Base-by-base conservation (phyloP, 1,140 invertebrate genomes). In the Neuroterus valhalla region DNA sequence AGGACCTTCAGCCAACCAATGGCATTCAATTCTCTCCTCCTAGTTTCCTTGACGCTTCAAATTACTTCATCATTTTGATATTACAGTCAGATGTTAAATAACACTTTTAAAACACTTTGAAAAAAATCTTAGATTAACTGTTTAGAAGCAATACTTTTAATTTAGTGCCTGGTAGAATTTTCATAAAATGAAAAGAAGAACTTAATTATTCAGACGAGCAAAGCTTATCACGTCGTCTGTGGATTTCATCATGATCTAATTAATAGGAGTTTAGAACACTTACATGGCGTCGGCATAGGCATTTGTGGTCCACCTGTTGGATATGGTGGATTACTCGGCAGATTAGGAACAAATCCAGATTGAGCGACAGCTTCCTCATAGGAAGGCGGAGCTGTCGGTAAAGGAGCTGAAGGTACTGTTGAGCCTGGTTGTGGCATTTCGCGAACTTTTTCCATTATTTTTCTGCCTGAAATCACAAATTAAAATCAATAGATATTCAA, bases 321-420 rank as follows among this genome's bases (percentile, higher is more conserved):
- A 75, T 87, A 89, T 3, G 85, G 80, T 67, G 79, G 68, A 38
- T 73, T 72, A 23, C 77, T 68, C 19, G 75, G 46, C 23, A 77
- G 67, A 0, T 68, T 75, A 66, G 82, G 71, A n/a, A 55, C 26
- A 10, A 2, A 43, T 14, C 75, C 77, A 46, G 78, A 75, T 71
- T 82, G 75, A 21, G 84, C 85, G 19, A 89, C 76, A n/a, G 87
- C 87, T 69, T 89, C 87, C 42, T 89, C 86, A 12, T 89, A 89
- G 19, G 87, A 87, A 23, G 87, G 87, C 4, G 87, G 87, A 17
- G 86, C 87, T 2, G 83, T 74, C 0, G 87, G 86, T 50, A 84
- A 70, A 17, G 83, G 84, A 31, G 83, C 79, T 15, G 67, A 21
- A n/a, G 43, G 67, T 42, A 67, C 70, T 6, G 69, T 62, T 31